Evolutionary conservation across 1,140 invertebrate species (phyloP).

Genomic region (Harpegnathos saltator): DNA sequence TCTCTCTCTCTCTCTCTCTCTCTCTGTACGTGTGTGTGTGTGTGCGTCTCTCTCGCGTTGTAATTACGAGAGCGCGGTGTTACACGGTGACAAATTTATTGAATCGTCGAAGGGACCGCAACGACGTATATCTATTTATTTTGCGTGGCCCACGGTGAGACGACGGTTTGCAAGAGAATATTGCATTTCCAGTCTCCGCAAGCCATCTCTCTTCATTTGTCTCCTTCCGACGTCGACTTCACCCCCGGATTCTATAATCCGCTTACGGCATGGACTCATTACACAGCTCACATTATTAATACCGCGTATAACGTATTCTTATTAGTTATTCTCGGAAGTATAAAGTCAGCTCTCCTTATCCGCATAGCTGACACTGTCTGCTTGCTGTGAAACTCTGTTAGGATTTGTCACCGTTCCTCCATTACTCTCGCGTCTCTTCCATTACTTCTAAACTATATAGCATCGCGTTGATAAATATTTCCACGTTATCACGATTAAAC

Average conservation of each 20-base stretch:
- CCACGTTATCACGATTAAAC: background rate
- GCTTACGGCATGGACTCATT: constrained; percentile 72
- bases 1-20: too few species aligned
- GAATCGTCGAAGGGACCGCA: constrained; percentile 62
- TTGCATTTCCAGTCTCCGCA: constrained; percentile 76
- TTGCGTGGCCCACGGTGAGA: constrained; percentile 62
- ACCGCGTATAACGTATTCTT: constrained; percentile 57
- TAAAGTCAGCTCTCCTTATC: constrained; percentile 61
- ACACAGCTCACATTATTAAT: constrained; percentile 72
- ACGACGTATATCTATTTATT: constrained; percentile 75
- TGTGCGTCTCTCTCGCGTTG: background rate
- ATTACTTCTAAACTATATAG: constrained; percentile 8
- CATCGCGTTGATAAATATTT: constrained; percentile 20
- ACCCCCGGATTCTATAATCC: constrained; percentile 73
- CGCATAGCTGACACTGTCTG: constrained; percentile 61
- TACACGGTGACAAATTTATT: constrained; percentile 61
- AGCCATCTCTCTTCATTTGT: constrained; percentile 78
- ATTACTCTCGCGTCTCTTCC: constrained; percentile 27
- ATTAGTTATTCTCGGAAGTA: constrained; percentile 55
- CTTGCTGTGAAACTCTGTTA: constrained; percentile 61
- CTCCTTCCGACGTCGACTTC: constrained; percentile 74
- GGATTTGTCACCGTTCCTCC: constrained; percentile 53
- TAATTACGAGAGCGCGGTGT: constrained; percentile 41
- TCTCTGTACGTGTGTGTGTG: too few species aligned
- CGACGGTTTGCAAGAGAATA: constrained; percentile 73